phyloP scores from a whole-genome alignment of 2,797 vertebrate genomes.

The Forpus xanthops region DNA sequence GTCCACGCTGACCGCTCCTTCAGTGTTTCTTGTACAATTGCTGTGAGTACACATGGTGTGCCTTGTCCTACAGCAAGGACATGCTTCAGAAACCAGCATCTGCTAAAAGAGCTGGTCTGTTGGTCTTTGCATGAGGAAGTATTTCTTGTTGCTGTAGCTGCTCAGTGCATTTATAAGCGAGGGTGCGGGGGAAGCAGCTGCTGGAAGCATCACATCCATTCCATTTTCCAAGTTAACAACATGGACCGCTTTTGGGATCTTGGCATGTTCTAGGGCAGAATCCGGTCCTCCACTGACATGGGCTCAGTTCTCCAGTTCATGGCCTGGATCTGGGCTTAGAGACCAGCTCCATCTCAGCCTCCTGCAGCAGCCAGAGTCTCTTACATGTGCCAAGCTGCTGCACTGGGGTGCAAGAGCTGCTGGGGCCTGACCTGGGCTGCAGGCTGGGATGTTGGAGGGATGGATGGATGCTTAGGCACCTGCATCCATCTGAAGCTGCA shows the following conservation, averaged over 20 bases:
- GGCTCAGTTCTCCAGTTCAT: background rate
- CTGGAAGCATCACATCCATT: background rate
- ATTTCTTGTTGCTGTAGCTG: background rate
- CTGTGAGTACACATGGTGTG: background rate
- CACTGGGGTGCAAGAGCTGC: background rate
- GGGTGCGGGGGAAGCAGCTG: background rate
- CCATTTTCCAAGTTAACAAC: background rate
- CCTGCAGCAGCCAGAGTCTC: background rate
- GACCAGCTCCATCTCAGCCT: background rate
- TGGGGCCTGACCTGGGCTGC: background rate
- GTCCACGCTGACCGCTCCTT: rapidly evolving
- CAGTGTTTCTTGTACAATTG: background rate
- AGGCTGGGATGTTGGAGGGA: background rate
- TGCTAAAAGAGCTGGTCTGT: background rate
- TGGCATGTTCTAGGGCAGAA: rapidly evolving
- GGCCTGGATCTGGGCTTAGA: background rate
- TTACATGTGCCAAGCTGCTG: rapidly evolving
- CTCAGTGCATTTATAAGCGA: background rate
- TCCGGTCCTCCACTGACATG: background rate
- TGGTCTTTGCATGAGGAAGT: background rate
- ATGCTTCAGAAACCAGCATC: background rate
- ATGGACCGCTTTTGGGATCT: background rate
- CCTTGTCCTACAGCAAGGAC: background rate
- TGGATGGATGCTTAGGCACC: background rate
- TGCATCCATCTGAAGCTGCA: background rate